Conservation (phyloP, 2,888 invertebrate genomes). For the Melieria picta region DNA sequence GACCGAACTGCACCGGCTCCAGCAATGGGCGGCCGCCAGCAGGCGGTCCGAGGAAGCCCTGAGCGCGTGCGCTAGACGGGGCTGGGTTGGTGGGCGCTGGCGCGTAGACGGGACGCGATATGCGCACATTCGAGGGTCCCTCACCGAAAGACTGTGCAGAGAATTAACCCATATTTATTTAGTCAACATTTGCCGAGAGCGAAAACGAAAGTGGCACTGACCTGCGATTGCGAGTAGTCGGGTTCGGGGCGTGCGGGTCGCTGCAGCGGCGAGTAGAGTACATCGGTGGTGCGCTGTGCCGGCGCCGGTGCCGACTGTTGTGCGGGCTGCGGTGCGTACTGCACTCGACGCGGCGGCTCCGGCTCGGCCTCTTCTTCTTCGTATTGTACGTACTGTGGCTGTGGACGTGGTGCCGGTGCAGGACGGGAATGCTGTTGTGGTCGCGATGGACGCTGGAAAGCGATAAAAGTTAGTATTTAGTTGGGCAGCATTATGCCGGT, state of each 20-base stretch:
- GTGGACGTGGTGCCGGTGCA: conserved; percentile 46
- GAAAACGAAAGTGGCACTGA: conserved; percentile 25
- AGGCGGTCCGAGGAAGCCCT: conserved; percentile 59
- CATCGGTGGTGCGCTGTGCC: conserved; percentile 63
- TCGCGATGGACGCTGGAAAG: conserved; percentile 49
- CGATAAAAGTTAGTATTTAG: neutral
- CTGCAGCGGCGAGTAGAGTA: conserved; percentile 62
- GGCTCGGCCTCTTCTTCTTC: conserved; percentile 58
- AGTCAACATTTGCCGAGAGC: neutral
- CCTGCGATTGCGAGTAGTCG: conserved; percentile 60
- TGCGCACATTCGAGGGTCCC: conserved; percentile 59
- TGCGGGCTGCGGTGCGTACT: conserved; percentile 53
- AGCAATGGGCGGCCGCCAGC: conserved; percentile 59
- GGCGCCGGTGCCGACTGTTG: conserved; percentile 49
- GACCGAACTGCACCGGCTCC: conserved; percentile 55
- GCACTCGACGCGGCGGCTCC: conserved; percentile 56
- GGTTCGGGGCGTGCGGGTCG: conserved; percentile 63
- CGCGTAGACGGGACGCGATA: conserved; percentile 63
- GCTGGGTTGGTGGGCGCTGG: conserved; percentile 57
- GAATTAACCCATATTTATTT: neutral
- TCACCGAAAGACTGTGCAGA: conserved; percentile 54
- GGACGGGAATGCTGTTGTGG: conserved; percentile 53
- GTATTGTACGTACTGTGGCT: conserved; percentile 61
- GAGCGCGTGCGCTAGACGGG: conserved; percentile 58
- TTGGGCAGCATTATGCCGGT: neutral